Conservation (phyloP, 2,797 vertebrate genomes). For the Brachyrhaphis roseni region DNA sequence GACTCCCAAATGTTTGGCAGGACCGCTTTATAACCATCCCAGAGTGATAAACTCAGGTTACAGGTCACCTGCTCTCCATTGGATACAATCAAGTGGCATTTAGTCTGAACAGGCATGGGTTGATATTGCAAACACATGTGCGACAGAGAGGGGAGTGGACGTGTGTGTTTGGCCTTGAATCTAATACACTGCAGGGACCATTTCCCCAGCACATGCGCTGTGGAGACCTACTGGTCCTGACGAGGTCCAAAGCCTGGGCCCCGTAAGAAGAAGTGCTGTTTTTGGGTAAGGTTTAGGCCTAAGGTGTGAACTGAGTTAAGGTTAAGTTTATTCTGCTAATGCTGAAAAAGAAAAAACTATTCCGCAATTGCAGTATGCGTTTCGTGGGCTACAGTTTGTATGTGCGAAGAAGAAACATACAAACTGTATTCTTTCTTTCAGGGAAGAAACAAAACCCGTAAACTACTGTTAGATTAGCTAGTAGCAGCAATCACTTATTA, state of each 20-base stretch:
- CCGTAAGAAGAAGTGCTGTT: neutral
- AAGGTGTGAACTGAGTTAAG: too few relatives aligned
- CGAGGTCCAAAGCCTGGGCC: neutral
- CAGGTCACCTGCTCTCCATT: conserved; percentile 62
- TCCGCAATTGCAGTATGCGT: too few relatives aligned
- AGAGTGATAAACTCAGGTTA: conserved; percentile 44
- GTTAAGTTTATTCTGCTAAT: too few relatives aligned
- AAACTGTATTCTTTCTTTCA: too few relatives aligned
- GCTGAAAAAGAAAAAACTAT: too few relatives aligned
- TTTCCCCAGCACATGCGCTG: neutral
- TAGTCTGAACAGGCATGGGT: conserved; percentile 31
- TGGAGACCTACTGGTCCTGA: neutral
- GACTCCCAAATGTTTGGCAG: conserved; percentile 13
- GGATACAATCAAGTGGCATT: conserved; percentile 28
- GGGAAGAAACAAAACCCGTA: too few relatives aligned
- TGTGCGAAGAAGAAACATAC: too few relatives aligned
- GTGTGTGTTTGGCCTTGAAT: neutral
- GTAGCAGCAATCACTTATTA: too few relatives aligned
- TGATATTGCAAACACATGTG: conserved; percentile 66
- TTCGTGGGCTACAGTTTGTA: too few relatives aligned
- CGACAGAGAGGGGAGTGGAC: neutral
- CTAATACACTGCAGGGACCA: neutral
- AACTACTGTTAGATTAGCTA: too few relatives aligned
- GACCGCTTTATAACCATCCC: conserved; percentile 5
- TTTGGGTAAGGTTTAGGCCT: too few relatives aligned